phyloP scores from a whole-genome alignment of 2,113 vertebrate genomes.

The Ploceus nigricollis region DNA sequence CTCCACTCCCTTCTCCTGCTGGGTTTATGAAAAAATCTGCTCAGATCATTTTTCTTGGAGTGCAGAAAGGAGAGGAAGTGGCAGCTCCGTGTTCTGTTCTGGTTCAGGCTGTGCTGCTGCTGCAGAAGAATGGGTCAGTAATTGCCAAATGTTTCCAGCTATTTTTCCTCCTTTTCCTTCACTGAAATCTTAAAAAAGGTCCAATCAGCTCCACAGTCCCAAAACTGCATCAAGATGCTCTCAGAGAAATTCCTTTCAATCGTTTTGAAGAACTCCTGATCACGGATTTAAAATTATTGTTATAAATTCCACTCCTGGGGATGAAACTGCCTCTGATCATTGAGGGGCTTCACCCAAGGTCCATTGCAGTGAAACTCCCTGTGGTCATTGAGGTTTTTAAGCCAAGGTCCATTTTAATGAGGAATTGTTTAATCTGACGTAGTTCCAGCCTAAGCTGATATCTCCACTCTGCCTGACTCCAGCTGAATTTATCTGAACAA shows the following conservation, averaged over 20 bases:
- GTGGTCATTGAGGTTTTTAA: not conserved
- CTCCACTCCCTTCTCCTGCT: not conserved
- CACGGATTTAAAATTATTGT: not conserved
- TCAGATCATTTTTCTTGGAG: not conserved
- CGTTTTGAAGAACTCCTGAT: not conserved
- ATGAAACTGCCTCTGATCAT: not conserved
- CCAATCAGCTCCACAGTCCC: not conserved
- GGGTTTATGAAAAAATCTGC: not conserved
- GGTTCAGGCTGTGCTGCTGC: not conserved
- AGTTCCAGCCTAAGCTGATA: not conserved
- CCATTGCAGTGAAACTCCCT: not conserved
- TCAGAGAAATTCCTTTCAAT: not conserved
- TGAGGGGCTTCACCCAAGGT: not conserved
- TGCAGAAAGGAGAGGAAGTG: not conserved
- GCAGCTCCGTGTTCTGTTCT: not conserved
- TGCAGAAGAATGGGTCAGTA: not conserved
- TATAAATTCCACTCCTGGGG: not conserved
- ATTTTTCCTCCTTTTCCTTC: not conserved
- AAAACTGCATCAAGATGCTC: not conserved
- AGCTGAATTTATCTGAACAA: not conserved
- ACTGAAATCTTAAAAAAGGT: not conserved
- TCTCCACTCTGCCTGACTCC: not conserved
- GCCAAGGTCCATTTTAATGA: not conserved
- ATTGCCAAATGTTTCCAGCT: slow-evolving; percentile 5
- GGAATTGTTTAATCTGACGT: not conserved